phyloP scores from a whole-genome alignment of 2,113 vertebrate genomes.

The Gila orcuttii region DNA sequence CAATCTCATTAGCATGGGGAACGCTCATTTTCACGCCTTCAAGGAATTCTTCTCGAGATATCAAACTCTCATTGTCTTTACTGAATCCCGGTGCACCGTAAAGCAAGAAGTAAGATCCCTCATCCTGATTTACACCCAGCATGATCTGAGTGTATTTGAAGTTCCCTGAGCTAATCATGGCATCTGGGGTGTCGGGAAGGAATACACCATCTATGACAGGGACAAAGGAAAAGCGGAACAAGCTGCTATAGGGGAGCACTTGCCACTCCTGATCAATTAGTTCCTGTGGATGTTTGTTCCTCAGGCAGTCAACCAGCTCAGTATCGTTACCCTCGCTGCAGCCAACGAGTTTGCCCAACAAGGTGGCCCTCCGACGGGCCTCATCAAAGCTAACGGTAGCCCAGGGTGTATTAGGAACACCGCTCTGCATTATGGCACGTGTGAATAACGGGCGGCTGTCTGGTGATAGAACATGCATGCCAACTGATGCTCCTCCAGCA shows the following conservation, averaged over 20 bases:
- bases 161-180: slow-evolving; percentile 80
- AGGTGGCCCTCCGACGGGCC: slow-evolving; percentile 79
- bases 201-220: slow-evolving; percentile 88
- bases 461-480: slow-evolving; percentile 85
- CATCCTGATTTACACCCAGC: slow-evolving; percentile 89
- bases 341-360: slow-evolving; percentile 78
- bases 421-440: slow-evolving; percentile 87
- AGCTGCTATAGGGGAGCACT: slow-evolving; percentile 75
- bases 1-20: slow-evolving; percentile 88
- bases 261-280: slow-evolving; percentile 85
- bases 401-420: slow-evolving; percentile 88
- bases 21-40: slow-evolving; percentile 86
- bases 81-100: slow-evolving; percentile 92
- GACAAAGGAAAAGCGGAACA: slow-evolving; percentile 92
- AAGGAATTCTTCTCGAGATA: slow-evolving; percentile 87
- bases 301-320: slow-evolving; percentile 83
- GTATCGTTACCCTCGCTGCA: slow-evolving; percentile 84
- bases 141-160: slow-evolving; percentile 83
- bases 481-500: slow-evolving; percentile 85
- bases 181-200: slow-evolving; percentile 83
- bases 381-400: slow-evolving; percentile 81
- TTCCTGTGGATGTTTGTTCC: slow-evolving; percentile 76
- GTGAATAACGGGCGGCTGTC: slow-evolving; percentile 82
- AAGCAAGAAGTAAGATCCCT: slow-evolving; percentile 89
- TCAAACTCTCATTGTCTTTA: slow-evolving; percentile 91